phyloP scores from a whole-genome alignment of 2,888 invertebrate species.

The Lasioglossum oenotherae region DNA sequence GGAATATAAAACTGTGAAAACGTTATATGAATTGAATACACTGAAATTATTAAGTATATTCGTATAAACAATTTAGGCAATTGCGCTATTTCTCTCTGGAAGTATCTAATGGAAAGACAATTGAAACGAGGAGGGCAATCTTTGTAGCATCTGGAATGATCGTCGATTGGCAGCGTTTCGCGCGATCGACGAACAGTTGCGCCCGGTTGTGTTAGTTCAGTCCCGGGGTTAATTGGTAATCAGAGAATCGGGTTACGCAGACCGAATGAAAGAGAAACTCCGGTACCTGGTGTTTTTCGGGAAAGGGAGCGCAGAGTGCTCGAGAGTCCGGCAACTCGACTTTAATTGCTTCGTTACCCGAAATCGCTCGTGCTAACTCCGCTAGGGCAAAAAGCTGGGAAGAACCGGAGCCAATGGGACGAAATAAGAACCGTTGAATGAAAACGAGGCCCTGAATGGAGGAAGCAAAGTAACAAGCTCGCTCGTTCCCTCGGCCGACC shows the following conservation, averaged over 20 bases:
- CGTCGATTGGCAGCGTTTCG: background rate
- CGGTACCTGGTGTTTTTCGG: background rate
- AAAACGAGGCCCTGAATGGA: slow-evolving; percentile 57
- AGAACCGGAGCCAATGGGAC: slow-evolving; percentile 6
- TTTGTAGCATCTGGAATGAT: background rate
- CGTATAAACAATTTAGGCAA: background rate
- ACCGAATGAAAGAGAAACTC: background rate
- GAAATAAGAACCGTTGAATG: slow-evolving; percentile 51
- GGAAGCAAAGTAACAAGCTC: background rate
- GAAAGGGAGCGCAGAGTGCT: background rate
- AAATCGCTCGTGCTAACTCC: background rate
- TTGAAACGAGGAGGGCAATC: background rate
- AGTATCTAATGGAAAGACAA: background rate
- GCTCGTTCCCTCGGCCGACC: background rate
- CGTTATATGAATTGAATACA: no score
- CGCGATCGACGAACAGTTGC: background rate
- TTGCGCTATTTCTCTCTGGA: background rate
- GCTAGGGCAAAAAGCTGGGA: background rate
- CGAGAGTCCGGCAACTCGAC: background rate
- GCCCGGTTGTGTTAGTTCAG: background rate
- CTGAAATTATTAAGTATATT: no score
- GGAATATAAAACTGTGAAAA: no score
- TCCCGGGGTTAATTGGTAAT: slow-evolving; percentile 13
- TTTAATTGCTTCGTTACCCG: slow-evolving; percentile 42
- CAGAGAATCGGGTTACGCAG: background rate